Evolutionary conservation across 2,888 invertebrate species (phyloP), one percentile per base, ranked within the genome.

Genomic region (Drosophila putrida): DNA sequence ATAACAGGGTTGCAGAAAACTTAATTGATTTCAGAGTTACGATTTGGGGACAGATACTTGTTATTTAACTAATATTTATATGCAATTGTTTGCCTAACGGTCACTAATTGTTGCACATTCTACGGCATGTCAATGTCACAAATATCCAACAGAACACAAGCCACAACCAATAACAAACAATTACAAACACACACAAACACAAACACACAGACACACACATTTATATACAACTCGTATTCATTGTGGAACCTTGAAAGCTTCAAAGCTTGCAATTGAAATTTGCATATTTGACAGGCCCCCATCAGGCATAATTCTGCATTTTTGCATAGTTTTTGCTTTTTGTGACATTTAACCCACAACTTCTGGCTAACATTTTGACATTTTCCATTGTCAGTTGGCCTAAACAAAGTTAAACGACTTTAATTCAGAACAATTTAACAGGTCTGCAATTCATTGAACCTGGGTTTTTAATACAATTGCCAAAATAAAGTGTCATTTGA

Each of bases 221-320:
- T 15, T 4, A 36, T 25, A 28, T 13, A 27, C 38, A 28, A 13
- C 31, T 39, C 49, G 33, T 54, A 61, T n/a, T 25, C 54, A 47
- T 43, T 49, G 44, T 15, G 38, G 53, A 57, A 20, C 65, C 68
- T 72, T 68, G 55, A 50, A 50, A 61, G 57, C 13, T 53, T 53
- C 36, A 13, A 43, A 49, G 49, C 36, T 51, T 51, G 36, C 38
- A 41, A 50, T 41, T 41, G 44, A 63, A 81, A 87, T 84, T 73
- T 87, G 67, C 84, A 87, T 76, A 87, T 72, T 87, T 87, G 83
- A 75, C 84, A 80, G 68, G 49, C 69, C 55, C n/a, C 41, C 77
- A 71, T 72, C 77, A 68, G 57, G 58, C 71, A 55, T 55, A 43
- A 49, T 53, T 53, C 35, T 47, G 58, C 31, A 50, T 62, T 65